Base-by-base conservation (phyloP, 2,888 invertebrate genomes). In the Chrysotoxum bicinctum region DNA sequence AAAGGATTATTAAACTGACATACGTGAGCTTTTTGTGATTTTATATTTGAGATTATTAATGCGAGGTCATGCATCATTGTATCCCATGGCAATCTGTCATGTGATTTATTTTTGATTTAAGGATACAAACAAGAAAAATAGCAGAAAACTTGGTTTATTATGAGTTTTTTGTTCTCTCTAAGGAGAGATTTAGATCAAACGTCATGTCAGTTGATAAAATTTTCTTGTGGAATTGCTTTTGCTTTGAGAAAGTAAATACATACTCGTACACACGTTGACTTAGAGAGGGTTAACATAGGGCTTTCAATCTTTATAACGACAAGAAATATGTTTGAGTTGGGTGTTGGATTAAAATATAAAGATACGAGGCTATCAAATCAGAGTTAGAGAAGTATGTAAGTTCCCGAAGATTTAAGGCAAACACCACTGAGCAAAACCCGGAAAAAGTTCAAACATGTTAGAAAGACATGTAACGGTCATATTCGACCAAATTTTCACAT, bases 1-100 rank as follows among this genome's bases (percentile, higher is more conserved):
- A 76, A 85, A 80, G 84, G 84, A 85, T 85, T 85, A 76, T 58
- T 58, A 58, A 58, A 48, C 75, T 68, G 84, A 68, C 81, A 77
- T 85, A 81, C 85, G 85, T 85, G 81, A 85, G 85, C 85, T 85
- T 85, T 85, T 81, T 81, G 43, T 74, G 85, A 85, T 81, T 85
- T 80, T 66, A 56, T 43, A 60, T 84, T 72, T 58, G 76, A 72
- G 84, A 85, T 85, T 85, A 85, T 85, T 85, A 69, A 85, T 85
- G 85, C 73, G 81, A 69, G 85, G 81, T 81, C 81, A 58, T 81
- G 81, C 85, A 56, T 81, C 76, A 73, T 73, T 50, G 85, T 76
- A 76, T 48, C 76, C 85, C 62, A 77, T 77, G 77, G 76, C 76
- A 85, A 85, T 85, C 85, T 85, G 85, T 85, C 85, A 85, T 85